A percentile compares a stretch with the other conserved stretches of the same genome.
phyloP scores from a whole-genome alignment of 1,140 invertebrate genomes.

The Triops cancriformis region DNA sequence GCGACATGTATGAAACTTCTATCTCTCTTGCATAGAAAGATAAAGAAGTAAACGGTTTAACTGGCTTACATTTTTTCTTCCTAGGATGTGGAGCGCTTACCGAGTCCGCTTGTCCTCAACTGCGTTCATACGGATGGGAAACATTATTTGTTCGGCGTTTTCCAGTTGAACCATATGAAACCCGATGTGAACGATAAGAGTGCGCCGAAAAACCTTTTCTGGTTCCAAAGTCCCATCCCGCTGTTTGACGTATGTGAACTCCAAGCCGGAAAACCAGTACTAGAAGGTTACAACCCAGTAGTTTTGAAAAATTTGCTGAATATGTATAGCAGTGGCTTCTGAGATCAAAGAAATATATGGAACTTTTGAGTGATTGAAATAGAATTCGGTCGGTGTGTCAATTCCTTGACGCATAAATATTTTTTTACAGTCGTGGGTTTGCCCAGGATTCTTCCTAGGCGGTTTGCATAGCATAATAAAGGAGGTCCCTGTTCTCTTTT shows the following conservation, averaged over 20 bases:
- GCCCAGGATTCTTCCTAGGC: too few relatives aligned
- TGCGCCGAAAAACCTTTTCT: conserved; percentile 66
- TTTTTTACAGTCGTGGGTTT: not conserved
- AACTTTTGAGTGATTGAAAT: not conserved
- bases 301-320: conserved; percentile 66
- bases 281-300: conserved; percentile 64
- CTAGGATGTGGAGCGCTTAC: conserved; percentile 53
- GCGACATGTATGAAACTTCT: not conserved
- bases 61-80: conserved; percentile 33
- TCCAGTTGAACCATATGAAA: conserved; percentile 59
- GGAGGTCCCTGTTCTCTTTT: not conserved
- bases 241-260: conserved; percentile 60
- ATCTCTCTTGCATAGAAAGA: not conserved
- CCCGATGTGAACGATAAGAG: conserved; percentile 40
- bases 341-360: not conserved
- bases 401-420: not conserved
- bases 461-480: too few relatives aligned
- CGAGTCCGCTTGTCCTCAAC: conserved; percentile 70
- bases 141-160: conserved; percentile 65
- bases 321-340: conserved; percentile 57
- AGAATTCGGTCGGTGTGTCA: not conserved
- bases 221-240: conserved; percentile 52
- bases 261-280: conserved; percentile 49
- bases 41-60: not conserved
- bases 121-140: conserved; percentile 65